phyloP scores from a whole-genome alignment of 2,113 vertebrate genomes.

The Dromiciops gliroides region DNA sequence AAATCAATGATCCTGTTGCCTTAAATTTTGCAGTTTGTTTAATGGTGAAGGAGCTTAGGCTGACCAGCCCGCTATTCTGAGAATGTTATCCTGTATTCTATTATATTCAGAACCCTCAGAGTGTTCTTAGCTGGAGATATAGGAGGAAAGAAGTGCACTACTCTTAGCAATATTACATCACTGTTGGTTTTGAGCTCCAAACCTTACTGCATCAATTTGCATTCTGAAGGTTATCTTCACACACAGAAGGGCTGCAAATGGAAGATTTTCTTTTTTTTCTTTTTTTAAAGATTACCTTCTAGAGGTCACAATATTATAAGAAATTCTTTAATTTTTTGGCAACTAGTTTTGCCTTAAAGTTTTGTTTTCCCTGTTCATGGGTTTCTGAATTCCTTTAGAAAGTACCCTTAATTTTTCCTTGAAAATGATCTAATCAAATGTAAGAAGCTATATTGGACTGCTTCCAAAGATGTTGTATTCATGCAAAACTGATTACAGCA shows the following conservation, averaged over 20 bases:
- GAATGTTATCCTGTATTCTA: slow-evolving; percentile 15
- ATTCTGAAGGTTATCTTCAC: slow-evolving; percentile 74
- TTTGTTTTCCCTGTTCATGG: slow-evolving; percentile 55
- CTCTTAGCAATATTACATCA: slow-evolving; percentile 60
- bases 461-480: slow-evolving; percentile 47
- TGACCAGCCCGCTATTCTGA: slow-evolving; percentile 45
- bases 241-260: slow-evolving; percentile 51
- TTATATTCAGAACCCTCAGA: slow-evolving; percentile 28
- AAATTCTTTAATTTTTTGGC: slow-evolving; percentile 8
- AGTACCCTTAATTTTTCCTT: slow-evolving; percentile 42
- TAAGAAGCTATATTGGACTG: slow-evolving; percentile 21
- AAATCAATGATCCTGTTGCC: neutral
- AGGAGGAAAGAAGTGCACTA: slow-evolving; percentile 35
- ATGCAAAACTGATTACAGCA: slow-evolving; percentile 29
- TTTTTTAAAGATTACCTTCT: slow-evolving; percentile 24
- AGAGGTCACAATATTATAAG: slow-evolving; percentile 5
- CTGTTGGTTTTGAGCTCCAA: slow-evolving; percentile 49
- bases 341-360: slow-evolving; percentile 63
- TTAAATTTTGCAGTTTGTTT: neutral
- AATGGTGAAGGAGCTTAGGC: slow-evolving; percentile 22
- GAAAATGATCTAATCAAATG: slow-evolving; percentile 51
- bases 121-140: slow-evolving; percentile 11
- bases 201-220: slow-evolving; percentile 62
- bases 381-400: slow-evolving; percentile 37
- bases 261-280: neutral